Evolutionary conservation across 2,797 vertebrate genomes (phyloP).

Genomic region (Anguilla anguilla): DNA sequence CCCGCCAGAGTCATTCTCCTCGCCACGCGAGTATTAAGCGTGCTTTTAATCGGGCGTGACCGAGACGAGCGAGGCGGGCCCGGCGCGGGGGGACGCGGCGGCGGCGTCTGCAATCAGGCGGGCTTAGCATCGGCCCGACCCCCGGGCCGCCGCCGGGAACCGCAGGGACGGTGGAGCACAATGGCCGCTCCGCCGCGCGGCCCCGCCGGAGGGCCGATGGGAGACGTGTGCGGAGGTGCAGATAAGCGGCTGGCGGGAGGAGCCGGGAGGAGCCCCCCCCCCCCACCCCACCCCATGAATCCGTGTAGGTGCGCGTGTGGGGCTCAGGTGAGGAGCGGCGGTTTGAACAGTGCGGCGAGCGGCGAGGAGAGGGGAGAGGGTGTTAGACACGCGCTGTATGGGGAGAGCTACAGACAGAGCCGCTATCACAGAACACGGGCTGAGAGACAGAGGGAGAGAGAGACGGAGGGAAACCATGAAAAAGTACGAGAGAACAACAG

Average conservation of each 20-base stretch:
- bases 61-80: constrained; percentile 41
- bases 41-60: constrained; percentile 47
- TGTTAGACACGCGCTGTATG: background rate
- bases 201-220: background rate
- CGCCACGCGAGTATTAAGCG: constrained; percentile 27
- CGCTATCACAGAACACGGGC: background rate
- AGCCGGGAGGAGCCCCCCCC: background rate
- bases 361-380: too few species aligned
- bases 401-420: background rate
- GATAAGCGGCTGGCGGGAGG: background rate
- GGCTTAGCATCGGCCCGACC: background rate
- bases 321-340: background rate
- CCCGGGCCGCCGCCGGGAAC: background rate
- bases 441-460: background rate
- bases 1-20: background rate
- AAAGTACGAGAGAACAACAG: background rate
- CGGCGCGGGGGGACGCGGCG: background rate
- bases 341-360: background rate
- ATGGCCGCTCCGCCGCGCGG: background rate
- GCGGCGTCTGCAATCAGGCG: background rate
- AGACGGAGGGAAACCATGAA: background rate
- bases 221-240: constrained; percentile 1
- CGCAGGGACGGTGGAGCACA: background rate
- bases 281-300: too few species aligned
- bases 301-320: background rate